Conservation (phyloP, 2,113 vertebrate genomes). For the Penelope pileata region DNA sequence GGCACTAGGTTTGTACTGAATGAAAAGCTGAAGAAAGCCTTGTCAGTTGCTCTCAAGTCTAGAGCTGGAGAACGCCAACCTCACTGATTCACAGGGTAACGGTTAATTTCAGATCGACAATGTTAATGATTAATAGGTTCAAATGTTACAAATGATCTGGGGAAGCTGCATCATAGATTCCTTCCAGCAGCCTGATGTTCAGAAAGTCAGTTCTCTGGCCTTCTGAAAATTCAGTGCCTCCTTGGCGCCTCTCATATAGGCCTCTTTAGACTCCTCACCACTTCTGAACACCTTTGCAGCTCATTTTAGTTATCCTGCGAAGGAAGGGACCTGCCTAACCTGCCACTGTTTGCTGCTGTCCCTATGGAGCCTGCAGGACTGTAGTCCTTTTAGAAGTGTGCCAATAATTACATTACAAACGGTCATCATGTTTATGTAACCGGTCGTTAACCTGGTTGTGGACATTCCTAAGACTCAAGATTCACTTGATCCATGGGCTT, state of each 20-base stretch:
- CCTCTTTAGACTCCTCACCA: neutral
- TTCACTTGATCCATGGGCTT: neutral
- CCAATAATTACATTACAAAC: neutral
- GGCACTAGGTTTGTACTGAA: neutral
- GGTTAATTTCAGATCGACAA: neutral
- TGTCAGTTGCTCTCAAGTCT: neutral
- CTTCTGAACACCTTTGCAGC: neutral
- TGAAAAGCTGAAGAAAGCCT: neutral
- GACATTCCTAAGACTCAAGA: neutral
- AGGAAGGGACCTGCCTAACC: neutral
- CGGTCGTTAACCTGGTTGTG: neutral
- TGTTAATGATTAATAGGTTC: neutral
- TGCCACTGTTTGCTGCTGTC: neutral
- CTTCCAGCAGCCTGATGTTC: neutral
- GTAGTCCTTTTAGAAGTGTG: constrained; percentile 12
- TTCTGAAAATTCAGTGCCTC: neutral
- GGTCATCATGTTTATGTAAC: neutral
- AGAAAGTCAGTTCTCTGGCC: neutral
- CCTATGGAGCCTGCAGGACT: neutral
- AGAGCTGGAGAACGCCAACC: rapidly evolving
- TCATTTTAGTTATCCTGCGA: neutral
- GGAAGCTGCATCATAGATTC: neutral
- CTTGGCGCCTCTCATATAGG: neutral
- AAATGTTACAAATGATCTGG: neutral
- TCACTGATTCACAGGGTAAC: neutral